Base-by-base conservation (phyloP, 2,797 vertebrate species). In the Rhinella marina region DNA sequence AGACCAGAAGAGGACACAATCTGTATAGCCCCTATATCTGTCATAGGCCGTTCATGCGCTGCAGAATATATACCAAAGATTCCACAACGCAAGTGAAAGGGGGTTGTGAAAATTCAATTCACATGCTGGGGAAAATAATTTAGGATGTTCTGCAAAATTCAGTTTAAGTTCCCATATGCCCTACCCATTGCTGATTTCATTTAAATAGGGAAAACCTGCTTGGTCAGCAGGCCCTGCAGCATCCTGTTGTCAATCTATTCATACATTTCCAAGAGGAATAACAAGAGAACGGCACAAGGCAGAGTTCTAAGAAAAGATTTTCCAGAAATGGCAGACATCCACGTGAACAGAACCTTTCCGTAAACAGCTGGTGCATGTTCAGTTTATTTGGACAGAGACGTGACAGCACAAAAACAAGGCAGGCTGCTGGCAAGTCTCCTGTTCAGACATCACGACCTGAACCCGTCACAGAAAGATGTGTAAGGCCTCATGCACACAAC, bases 1-100 rank as follows among this genome's bases (percentile, higher is more conserved):
- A 76, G 29, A 56, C 81, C 52, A 57, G 66, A 41, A 52, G 23
- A 19, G 21, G 32, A 70, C 66, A 61, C 76, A 88, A 66, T 50
- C 25, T 66, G 27, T 11, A 17, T 17, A 17, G 19, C 57, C 16
- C 57, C 19, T 17, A 59, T 41, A 41, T 41, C 41, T 41, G 41
- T 41, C 41, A 41, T 41, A 41, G 41, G 41, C 41, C 41, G 54
- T 3, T 56, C 54, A 3, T 17, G 1, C 17, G 0, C 16, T 19
- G 66, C 66, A 29, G 27, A 16, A 25, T 25, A n/a, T n/a, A n/a
- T 9, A 12, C n/a, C 25, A 13, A 68, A 27, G 25, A 68, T 8
- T 14, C 25, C 5, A 68, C 66, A 27, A 16, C 3, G 3, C 12
- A 68, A 29, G 1, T 3, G 7, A 64, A 23, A n/a, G 25, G 64